Evolutionary conservation across 1,140 invertebrate genomes (phyloP), one percentile per base, ranked within the genome.

Genomic region (Araneus ventricosus): DNA sequence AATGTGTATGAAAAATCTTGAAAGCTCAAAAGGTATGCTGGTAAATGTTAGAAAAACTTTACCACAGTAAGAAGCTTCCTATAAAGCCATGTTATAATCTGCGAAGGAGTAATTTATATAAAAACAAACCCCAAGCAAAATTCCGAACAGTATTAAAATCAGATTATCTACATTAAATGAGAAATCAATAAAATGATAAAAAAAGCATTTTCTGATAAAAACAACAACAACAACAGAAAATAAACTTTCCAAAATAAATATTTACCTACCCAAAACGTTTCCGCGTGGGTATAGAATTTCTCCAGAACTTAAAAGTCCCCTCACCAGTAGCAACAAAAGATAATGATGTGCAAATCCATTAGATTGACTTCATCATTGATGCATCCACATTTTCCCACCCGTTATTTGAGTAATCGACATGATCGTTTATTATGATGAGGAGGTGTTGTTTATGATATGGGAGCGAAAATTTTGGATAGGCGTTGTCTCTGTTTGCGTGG

Each of bases 371-470:
- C 30, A 75, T 75, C 20, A 75, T 34, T 20, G 34, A 75, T 75
- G 30, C 30, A 75, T 37, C 34, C 5, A 20, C 14, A 75, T 75
- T 75, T 75, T 75, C 30, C 63, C 30, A 75, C 30, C 70, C 27
- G 34, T 17, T 75, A 37, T 75, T 75, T 75, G 70, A 34, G 70
- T 37, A 75, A 75, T 63, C 17, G 59, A 63, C 59, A 63, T 63
- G n/a, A 63, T 75, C 70, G 70, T 75, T 75, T 75, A 75, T 75
- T 75, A 75, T 75, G 70, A 75, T 37, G 70, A 75, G 10, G 70
- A 75, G 70, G 70, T 75, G 70, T 75, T 75, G 70, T 75, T 75
- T 75, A 34, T 14, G 30, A 34, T 34, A 20, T 4, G 7, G 30
- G 20, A 34, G 30, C 70, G 20, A 20, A 75, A 34, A 22, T 34